Conservation (phyloP, 2,113 vertebrate species). For the Marmota monax region DNA sequence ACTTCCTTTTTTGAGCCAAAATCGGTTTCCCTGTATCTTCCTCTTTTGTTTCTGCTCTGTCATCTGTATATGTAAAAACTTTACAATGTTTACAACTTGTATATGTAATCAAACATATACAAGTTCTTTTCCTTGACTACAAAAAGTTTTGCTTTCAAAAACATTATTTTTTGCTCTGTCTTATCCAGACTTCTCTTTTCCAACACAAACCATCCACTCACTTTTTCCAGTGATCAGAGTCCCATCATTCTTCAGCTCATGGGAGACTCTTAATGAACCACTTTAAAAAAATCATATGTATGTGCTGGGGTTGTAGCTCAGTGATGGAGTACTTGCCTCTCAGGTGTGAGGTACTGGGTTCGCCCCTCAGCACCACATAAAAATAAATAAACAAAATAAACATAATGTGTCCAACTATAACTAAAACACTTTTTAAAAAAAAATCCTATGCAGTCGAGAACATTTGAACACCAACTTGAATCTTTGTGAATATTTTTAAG, state of each 20-base stretch:
- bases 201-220: neutral
- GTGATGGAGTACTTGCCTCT: too few relatives aligned
- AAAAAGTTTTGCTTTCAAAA: neutral
- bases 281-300: neutral
- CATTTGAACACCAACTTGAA: neutral
- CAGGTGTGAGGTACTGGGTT: too few relatives aligned
- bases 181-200: neutral
- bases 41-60: neutral
- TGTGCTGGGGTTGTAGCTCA: too few relatives aligned
- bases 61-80: neutral
- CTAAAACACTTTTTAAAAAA: neutral
- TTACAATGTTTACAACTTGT: too few relatives aligned
- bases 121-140: neutral
- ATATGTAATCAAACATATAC: neutral
- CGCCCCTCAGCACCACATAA: too few relatives aligned
- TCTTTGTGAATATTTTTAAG: neutral
- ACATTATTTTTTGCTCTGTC: neutral
- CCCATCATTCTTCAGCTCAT: neutral
- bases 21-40: neutral
- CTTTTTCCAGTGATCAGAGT: neutral
- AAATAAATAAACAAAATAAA: too few relatives aligned
- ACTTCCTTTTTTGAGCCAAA: slow-evolving; percentile 51
- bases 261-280: neutral
- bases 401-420: too few relatives aligned
- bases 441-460: neutral